A percentile compares a stretch with the other conserved stretches of the same genome.
Conservation (phyloP, 1,140 invertebrate species). For the Portunus trituberculatus region DNA sequence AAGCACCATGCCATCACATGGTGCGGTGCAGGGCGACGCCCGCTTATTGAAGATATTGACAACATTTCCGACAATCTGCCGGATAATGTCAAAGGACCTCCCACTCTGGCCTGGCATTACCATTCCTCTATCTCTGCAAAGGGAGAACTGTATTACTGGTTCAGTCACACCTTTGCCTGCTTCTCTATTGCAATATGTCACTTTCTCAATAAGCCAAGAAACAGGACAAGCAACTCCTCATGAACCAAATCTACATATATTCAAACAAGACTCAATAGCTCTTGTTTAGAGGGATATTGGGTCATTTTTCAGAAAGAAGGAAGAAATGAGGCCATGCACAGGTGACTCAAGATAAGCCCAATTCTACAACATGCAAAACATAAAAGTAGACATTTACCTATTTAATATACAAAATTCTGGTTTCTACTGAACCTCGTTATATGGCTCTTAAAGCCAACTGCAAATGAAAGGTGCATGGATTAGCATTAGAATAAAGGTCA, state of each 20-base stretch:
- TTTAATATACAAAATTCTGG: slow-evolving; percentile 74
- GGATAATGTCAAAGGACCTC: slow-evolving; percentile 76
- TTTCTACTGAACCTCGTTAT: slow-evolving; percentile 75
- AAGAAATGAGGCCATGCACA: slow-evolving; percentile 46
- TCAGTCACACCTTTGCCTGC: slow-evolving; percentile 59
- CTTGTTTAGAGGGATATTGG: background rate
- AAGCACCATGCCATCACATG: slow-evolving; percentile 74
- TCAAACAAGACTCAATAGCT: background rate
- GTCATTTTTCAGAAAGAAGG: background rate
- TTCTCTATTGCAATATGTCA: slow-evolving; percentile 67
- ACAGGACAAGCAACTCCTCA: background rate
- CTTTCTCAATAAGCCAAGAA: slow-evolving; percentile 26
- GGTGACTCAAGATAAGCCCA: slow-evolving; percentile 44
- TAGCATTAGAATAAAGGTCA: slow-evolving; percentile 62
- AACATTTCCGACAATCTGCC: slow-evolving; percentile 75
- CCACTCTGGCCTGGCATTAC: slow-evolving; percentile 75
- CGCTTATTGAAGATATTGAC: slow-evolving; percentile 77
- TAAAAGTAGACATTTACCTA: slow-evolving; percentile 73
- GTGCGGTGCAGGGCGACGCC: slow-evolving; percentile 74
- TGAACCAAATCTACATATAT: background rate
- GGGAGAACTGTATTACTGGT: slow-evolving; percentile 73
- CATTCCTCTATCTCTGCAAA: slow-evolving; percentile 75
- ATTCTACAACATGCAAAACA: slow-evolving; percentile 71
- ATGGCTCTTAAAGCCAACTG: slow-evolving; percentile 73
- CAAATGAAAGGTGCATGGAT: slow-evolving; percentile 73